These are phyloP conservation scores for Dipus sagitta DNA, from an alignment of 2,797 vertebrate species.

Conservation along the genomic window DNA sequence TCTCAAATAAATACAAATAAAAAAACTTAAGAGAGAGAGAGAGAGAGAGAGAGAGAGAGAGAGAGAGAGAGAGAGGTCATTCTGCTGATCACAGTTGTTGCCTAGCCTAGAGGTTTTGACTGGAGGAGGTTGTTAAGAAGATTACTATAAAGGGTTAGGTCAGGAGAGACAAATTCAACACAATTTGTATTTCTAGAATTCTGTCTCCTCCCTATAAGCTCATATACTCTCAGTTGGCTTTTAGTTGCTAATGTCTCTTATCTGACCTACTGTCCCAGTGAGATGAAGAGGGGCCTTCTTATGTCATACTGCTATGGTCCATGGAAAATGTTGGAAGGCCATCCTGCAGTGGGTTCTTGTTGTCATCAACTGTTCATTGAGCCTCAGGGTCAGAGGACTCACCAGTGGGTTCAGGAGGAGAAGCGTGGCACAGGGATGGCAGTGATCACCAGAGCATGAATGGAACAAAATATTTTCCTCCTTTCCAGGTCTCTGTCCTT, in stretches of 20 bases:
- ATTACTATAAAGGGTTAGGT: neutral
- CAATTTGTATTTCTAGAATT: neutral
- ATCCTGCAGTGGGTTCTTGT: neutral
- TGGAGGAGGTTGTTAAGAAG: neutral
- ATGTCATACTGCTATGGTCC: neutral
- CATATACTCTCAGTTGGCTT: neutral
- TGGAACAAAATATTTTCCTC: neutral
- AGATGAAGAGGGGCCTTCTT: neutral
- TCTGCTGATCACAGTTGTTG: neutral
- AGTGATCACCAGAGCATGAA: neutral
- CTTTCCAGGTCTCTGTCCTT: neutral
- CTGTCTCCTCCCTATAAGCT: neutral
- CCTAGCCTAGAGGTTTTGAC: neutral
- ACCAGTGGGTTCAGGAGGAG: neutral
- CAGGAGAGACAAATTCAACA: neutral
- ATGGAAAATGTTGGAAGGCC: neutral
- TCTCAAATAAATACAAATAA: too few species aligned
- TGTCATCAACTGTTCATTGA: neutral
- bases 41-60: neutral
- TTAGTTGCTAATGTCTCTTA: neutral
- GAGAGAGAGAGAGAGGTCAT: neutral
- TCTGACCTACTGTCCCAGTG: neutral
- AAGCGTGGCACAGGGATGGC: neutral
- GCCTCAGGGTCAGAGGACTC: neutral
- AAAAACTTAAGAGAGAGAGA: too few species aligned